Percentiles rank a stretch among this genome's conserved stretches.
These are phyloP conservation scores for Notospermus geniculatus DNA, from an alignment of 1,140 invertebrate species.

Conservation along the genomic window DNA sequence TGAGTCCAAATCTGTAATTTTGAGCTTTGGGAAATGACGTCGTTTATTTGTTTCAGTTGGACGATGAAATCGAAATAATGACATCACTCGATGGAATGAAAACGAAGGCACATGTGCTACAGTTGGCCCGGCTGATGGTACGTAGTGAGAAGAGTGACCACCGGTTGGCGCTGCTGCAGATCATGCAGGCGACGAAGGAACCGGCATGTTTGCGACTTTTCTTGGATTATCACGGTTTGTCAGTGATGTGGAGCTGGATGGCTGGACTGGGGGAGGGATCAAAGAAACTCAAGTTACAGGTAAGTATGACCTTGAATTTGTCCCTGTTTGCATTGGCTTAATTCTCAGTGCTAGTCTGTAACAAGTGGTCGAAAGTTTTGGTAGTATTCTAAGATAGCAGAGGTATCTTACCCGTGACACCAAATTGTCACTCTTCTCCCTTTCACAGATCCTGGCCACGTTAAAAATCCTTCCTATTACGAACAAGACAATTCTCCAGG, in stretches of 20 bases:
- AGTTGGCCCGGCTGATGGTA: constrained; percentile 86
- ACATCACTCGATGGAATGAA: constrained; percentile 69
- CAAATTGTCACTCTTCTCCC: too few species aligned
- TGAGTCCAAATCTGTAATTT: not conserved
- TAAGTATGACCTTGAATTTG: too few species aligned
- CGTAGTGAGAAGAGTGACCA: constrained; percentile 77
- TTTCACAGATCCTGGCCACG: constrained; percentile 74
- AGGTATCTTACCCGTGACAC: too few species aligned
- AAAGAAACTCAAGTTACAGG: constrained; percentile 59
- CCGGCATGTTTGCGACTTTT: constrained; percentile 69
- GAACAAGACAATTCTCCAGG: constrained; percentile 88
- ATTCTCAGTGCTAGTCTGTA: too few species aligned
- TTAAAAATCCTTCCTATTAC: constrained; percentile 78
- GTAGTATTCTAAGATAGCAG: too few species aligned
- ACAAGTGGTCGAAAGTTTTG: too few species aligned
- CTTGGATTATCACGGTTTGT: constrained; percentile 90
- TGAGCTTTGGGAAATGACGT: not conserved
- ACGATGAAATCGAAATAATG: constrained; percentile 52
- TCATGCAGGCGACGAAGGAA: constrained; percentile 66
- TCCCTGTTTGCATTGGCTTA: too few species aligned
- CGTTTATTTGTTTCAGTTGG: constrained; percentile 36
- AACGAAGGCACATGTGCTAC: constrained; percentile 83
- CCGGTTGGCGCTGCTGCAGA: constrained; percentile 63
- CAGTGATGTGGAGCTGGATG: constrained; percentile 90
- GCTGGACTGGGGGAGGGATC: constrained; percentile 61